Base-by-base conservation (phyloP, 1,140 invertebrate species). In the Carposina sasakii region DNA sequence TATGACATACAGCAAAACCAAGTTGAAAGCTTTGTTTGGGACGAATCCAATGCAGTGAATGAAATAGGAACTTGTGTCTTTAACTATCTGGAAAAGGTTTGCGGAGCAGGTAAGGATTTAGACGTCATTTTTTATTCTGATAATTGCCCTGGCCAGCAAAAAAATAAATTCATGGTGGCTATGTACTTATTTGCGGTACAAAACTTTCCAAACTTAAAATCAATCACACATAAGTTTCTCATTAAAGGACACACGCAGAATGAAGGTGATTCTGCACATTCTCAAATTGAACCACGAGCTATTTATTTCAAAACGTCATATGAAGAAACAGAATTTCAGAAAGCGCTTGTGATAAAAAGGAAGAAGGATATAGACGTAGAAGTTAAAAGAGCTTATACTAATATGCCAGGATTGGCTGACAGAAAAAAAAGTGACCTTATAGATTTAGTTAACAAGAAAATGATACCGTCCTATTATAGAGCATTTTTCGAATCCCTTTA, bases 111-210 rank as follows among this genome's bases (percentile, higher is more conserved):
- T 31, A 52, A 53, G 44, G 52, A 46, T 16, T 65, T 62, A 42
- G 59, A 76, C 55, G 46, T 73, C 21, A 57, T 50, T 16, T 64
- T 76, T 54, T 70, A 73, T 45, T 72, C 71, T 1, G 71, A 79
- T 39, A 82, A 76, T 48, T 84, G 76, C 55, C 20, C 28, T 12
- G 77, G 72, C 0, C 76, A 81, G 45, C 64, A 82, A 30, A 74
- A 82, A 59, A 84, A 84, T 55, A 68, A 67, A 45, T 70, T 49
- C 40, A 48, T 78, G 16, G 51, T 69, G 39, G 39, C 47, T 13
- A 36, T 68, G 52, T 76, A 67, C 44, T 50, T 64, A 10, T 67
- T 69, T 44, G 60, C 61, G 2, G 56, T 70, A 3, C 0, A 15
- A 12, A 34, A 63, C 47, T 54, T 52, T 51, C 40, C 54, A 12